Conservation (phyloP, 2,888 invertebrate species). For the Drosophila bunnanda region DNA sequence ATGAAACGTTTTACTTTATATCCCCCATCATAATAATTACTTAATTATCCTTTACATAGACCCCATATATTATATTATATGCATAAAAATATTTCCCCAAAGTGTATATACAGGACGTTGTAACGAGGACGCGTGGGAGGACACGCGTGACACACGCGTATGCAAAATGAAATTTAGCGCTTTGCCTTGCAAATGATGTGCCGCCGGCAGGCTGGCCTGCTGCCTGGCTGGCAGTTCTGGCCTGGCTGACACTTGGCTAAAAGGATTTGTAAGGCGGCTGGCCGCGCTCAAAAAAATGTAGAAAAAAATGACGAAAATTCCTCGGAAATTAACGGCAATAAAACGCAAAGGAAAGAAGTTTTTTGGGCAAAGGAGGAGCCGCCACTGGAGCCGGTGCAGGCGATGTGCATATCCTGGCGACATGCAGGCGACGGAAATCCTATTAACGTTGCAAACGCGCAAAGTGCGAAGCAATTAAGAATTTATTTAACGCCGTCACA, state of each 20-base stretch:
- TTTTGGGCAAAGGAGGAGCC: constrained; percentile 43
- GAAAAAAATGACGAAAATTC: constrained; percentile 33
- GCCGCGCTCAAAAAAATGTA: constrained; percentile 22
- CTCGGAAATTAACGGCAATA: constrained; percentile 71
- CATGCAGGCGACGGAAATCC: constrained; percentile 73
- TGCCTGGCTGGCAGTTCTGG: constrained; percentile 25
- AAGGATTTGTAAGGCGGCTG: constrained; percentile 71
- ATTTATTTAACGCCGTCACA: constrained; percentile 85
- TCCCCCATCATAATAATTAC: too few relatives aligned
- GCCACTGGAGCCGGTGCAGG: constrained; percentile 10
- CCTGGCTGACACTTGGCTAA: constrained; percentile 71
- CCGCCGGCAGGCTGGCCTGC: constrained; percentile 23
- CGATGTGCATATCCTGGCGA: constrained; percentile 47
- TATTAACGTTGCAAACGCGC: constrained; percentile 83
- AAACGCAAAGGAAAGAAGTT: constrained; percentile 61
- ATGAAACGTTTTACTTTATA: too few relatives aligned
- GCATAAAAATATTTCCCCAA: background rate
- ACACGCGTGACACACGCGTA: constrained; percentile 47
- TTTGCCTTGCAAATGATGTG: constrained; percentile 79
- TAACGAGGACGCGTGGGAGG: constrained; percentile 28
- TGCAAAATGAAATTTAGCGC: constrained; percentile 77
- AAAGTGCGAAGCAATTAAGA: constrained; percentile 85
- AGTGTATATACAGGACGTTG: constrained; percentile 13
- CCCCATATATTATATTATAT: too few relatives aligned
- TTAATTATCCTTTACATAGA: background rate